Base-by-base conservation (phyloP, 2,888 invertebrate genomes). In the Athripsodes cinereus region DNA sequence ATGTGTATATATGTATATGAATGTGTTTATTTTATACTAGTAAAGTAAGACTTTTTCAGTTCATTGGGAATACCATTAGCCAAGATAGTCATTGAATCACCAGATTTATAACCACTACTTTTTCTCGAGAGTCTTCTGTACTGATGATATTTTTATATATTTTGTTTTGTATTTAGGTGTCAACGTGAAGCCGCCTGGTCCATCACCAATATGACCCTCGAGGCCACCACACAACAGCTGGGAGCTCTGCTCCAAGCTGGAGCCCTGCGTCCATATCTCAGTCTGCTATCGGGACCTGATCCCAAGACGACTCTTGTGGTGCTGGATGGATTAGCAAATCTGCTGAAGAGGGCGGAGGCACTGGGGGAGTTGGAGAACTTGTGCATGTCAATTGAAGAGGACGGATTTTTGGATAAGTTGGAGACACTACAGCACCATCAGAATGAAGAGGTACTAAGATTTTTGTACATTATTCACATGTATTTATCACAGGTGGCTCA, bases 101-200 rank as follows among this genome's bases (percentile, higher is more conserved):
- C n/a, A n/a, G n/a, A n/a, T n/a, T n/a, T n/a, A n/a, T n/a, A n/a
- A n/a, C n/a, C n/a, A n/a, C n/a, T n/a, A n/a, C n/a, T n/a, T n/a
- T n/a, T n/a, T n/a, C n/a, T n/a, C n/a, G n/a, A n/a, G n/a, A n/a
- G n/a, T n/a, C n/a, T n/a, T n/a, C n/a, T n/a, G n/a, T n/a, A n/a
- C n/a, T n/a, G n/a, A n/a, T n/a, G n/a, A n/a, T n/a, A n/a, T n/a
- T n/a, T n/a, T n/a, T n/a, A n/a, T n/a, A n/a, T n/a, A n/a, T n/a
- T n/a, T n/a, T n/a, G n/a, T n/a, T n/a, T n/a, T n/a, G n/a, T n/a
- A n/a, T n/a, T n/a, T 67, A 90, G 88, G 69, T 86, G 87, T 19
- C 90, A 92, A 69, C 91, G 90, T 67, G 96, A 98, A 74, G 93
- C 96, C 0, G 90, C 91, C 0, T 98, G 96, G 96, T 93, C 92